Percentiles rank a stretch among this genome's conserved stretches.
Evolutionary conservation across 2,113 vertebrate genomes (phyloP).

Genomic region (Leptodactylus fuscus): DNA sequence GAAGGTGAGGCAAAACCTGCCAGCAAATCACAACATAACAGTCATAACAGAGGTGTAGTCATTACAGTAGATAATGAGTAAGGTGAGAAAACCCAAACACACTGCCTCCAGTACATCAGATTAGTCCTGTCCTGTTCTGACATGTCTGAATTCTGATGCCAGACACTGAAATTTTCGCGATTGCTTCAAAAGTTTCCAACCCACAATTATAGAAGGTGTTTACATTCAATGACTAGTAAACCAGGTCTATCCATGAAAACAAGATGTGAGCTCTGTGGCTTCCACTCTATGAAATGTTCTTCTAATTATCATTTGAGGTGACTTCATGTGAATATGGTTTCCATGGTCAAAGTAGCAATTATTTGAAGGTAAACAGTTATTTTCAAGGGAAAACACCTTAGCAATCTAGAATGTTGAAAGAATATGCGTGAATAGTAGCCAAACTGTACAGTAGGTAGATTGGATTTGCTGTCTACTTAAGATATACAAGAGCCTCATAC

Average conservation of each 20-base stretch:
- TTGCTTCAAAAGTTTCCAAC: not conserved
- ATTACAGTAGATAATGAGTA: not conserved
- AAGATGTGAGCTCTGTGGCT: not conserved
- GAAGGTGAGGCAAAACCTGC: not conserved
- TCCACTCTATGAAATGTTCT: not conserved
- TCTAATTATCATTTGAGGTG: conserved; percentile 21
- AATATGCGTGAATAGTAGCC: no score
- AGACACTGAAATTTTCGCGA: conserved; percentile 25
- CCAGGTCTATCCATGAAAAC: not conserved
- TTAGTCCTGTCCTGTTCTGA: conserved; percentile 3
- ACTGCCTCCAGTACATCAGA: not conserved
- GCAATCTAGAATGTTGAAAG: no score
- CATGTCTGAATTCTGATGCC: conserved; percentile 20
- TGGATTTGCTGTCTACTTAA: not conserved
- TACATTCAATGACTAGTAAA: not conserved
- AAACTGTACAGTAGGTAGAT: no score
- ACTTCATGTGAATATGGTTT: not conserved
- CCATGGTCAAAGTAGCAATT: conserved; percentile 37
- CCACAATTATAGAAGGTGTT: conserved; percentile 42
- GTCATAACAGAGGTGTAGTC: not conserved
- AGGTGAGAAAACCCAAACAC: conserved; percentile 21
- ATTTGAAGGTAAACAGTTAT: conserved; percentile 38
- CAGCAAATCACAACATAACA: not conserved
- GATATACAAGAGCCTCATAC: not conserved
- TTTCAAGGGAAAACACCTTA: conserved; percentile 3